Evolutionary conservation across 2,113 vertebrate species (phyloP).

Genomic region (Dolichotis patagonum): DNA sequence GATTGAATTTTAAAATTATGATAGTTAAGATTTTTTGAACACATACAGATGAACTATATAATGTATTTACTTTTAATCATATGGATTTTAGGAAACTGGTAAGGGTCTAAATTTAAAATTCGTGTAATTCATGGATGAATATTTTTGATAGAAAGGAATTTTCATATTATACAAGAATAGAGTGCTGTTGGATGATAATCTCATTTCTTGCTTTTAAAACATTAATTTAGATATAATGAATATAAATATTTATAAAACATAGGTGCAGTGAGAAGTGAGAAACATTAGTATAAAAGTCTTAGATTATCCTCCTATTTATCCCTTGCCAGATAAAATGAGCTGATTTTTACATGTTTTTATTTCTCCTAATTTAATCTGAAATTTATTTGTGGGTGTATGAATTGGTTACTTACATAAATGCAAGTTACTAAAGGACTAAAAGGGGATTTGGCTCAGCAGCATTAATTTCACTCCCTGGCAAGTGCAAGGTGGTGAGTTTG

Average conservation of each 20-base stretch:
- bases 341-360: neutral
- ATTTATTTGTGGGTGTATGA: neutral
- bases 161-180: neutral
- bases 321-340: neutral
- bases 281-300: neutral
- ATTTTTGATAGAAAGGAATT: neutral
- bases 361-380: slow-evolving; percentile 2
- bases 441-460: no score
- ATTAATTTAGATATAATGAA: slow-evolving; percentile 13
- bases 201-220: neutral
- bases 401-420: neutral
- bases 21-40: neutral
- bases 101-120: slow-evolving; percentile 36
- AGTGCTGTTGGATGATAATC: neutral
- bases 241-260: neutral
- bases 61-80: slow-evolving; percentile 8
- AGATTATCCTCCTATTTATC: neutral
- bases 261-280: neutral
- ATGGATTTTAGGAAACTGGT: neutral
- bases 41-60: neutral
- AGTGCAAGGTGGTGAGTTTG: no score
- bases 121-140: neutral
- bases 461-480: no score
- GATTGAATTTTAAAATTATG: neutral
- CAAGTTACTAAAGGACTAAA: neutral